phyloP scores from a whole-genome alignment of 2,797 vertebrate genomes.

The Pelochelys cantorii region DNA sequence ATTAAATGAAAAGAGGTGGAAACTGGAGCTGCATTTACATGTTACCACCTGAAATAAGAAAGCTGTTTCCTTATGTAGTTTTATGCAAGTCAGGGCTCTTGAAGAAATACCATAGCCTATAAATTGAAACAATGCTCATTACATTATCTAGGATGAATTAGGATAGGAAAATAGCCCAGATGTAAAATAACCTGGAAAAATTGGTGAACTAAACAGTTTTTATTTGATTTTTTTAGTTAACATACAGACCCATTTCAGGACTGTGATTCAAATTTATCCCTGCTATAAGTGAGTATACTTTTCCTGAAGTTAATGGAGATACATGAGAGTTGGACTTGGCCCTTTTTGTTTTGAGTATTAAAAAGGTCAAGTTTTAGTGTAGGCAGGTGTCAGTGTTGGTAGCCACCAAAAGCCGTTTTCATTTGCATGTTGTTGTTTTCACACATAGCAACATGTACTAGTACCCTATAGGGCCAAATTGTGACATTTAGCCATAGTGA shows the following conservation, averaged over 20 bases:
- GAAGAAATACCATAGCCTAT: constrained; percentile 56
- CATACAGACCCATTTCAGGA: not conserved
- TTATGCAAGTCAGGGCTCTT: constrained; percentile 26
- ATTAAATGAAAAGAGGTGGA: constrained; percentile 53
- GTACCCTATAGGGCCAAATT: not conserved
- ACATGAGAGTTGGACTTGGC: not conserved
- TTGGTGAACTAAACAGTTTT: not conserved
- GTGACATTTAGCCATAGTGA: not conserved
- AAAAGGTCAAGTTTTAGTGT: not conserved
- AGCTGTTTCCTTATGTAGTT: constrained; percentile 43
- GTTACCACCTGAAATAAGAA: constrained; percentile 45
- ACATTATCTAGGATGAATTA: constrained; percentile 57
- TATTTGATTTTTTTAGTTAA: not conserved
- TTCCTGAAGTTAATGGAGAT: constrained; percentile 17
- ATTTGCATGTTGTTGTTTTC: not conserved
- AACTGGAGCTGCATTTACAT: not conserved
- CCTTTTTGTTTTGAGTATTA: constrained; percentile 9
- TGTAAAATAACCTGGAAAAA: constrained; percentile 50
- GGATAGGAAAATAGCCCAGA: constrained; percentile 41
- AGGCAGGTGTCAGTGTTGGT: constrained; percentile 3
- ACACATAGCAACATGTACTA: not conserved
- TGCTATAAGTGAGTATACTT: not conserved
- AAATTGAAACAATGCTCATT: constrained; percentile 68
- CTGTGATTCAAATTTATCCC: not conserved
- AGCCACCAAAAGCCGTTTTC: constrained; percentile 50